A percentile compares a stretch with the other conserved stretches of the same genome.
Evolutionary conservation across 2,888 invertebrate genomes (phyloP).

Genomic region (Drosophila falleni): DNA sequence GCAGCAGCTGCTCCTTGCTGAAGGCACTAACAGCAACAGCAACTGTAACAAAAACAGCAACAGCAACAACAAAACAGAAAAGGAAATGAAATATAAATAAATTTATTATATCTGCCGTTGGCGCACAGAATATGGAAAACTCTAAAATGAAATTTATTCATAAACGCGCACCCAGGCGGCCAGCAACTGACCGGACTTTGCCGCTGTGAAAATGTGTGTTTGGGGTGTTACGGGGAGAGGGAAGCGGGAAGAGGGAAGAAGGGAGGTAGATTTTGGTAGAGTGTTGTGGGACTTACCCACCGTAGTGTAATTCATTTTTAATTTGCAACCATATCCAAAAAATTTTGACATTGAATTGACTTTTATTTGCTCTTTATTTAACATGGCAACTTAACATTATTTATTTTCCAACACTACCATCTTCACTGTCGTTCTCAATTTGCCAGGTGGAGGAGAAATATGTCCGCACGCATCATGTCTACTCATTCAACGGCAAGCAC

Average conservation of each 20-base stretch:
- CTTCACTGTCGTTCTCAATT: neutral
- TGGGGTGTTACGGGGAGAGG: neutral
- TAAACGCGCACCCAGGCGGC: conserved; percentile 65
- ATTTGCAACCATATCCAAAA: conserved; percentile 49
- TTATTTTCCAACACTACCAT: neutral
- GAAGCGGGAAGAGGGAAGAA: neutral
- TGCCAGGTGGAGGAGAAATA: conserved; percentile 85
- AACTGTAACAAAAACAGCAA: conserved; percentile 16
- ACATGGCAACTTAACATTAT: conserved; percentile 32
- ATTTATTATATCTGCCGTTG: conserved; percentile 75
- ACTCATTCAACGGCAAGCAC: conserved; percentile 82
- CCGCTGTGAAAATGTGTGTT: conserved; percentile 13
- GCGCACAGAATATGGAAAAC: conserved; percentile 70
- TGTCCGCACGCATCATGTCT: conserved; percentile 84
- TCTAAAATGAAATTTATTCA: conserved; percentile 82
- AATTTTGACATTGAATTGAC: conserved; percentile 75
- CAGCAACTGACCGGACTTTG: conserved; percentile 36
- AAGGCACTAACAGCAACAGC: conserved; percentile 29
- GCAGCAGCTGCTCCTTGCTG: conserved; percentile 12
- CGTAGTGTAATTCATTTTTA: conserved; percentile 67
- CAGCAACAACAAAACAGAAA: conserved; percentile 28
- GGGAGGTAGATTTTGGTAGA: conserved; percentile 4
- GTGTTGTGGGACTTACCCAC: conserved; percentile 29
- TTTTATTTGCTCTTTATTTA: conserved; percentile 53
- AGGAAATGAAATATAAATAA: conserved; percentile 81